A percentile compares a stretch with the other conserved stretches of the same genome.
Evolutionary conservation across 2,888 invertebrate species (phyloP).

Genomic region (Agrotis ipsilon): DNA sequence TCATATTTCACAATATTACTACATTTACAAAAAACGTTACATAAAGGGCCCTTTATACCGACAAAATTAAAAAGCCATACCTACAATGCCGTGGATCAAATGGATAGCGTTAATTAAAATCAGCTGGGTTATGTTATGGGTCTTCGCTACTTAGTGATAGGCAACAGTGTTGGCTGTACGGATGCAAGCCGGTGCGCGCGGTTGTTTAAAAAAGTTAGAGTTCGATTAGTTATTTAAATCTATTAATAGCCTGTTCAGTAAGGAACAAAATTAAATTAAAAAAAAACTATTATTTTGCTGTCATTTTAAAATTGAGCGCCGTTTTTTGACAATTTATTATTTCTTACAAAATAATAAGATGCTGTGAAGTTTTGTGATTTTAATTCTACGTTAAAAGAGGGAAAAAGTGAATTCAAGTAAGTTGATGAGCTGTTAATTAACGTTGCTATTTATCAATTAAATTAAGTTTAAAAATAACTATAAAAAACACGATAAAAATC

Average conservation of each 20-base stretch:
- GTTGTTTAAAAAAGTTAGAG: constrained; percentile 3
- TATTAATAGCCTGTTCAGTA: too few relatives aligned
- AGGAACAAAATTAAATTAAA: too few relatives aligned
- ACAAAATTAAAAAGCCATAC: constrained; percentile 30
- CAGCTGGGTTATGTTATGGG: constrained; percentile 24
- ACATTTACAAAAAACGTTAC: constrained; percentile 7
- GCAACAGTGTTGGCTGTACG: constrained; percentile 34
- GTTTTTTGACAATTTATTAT: not conserved
- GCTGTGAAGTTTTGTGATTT: constrained; percentile 38
- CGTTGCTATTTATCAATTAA: not conserved
- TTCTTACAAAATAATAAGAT: constrained; percentile 1
- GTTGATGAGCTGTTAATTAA: constrained; percentile 1
- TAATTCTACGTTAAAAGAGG: not conserved
- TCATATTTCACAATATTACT: constrained; percentile 23
- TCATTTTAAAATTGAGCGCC: not conserved
- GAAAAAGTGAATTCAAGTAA: constrained; percentile 32
- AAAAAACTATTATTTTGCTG: not conserved
- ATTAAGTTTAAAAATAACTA: not conserved
- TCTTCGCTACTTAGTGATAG: constrained; percentile 44
- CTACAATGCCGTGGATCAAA: constrained; percentile 11
- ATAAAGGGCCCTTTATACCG: constrained; percentile 17
- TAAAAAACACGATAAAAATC: too few relatives aligned
- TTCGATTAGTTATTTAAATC: not conserved
- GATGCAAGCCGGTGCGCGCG: constrained; percentile 28
- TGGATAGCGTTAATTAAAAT: constrained; percentile 26